phyloP scores from a whole-genome alignment of 2,113 vertebrate genomes.

The Corapipo altera region DNA sequence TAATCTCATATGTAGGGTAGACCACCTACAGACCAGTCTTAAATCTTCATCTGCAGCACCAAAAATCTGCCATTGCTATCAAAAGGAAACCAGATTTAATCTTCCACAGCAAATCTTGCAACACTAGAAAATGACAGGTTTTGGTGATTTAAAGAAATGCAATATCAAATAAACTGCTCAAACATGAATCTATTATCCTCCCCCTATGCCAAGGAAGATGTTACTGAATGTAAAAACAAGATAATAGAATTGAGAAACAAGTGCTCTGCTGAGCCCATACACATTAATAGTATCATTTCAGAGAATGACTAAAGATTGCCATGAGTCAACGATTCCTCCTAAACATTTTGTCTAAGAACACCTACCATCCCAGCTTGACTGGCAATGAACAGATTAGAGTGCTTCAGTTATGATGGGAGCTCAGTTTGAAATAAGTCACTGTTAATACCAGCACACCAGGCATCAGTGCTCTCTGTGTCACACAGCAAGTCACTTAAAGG shows the following conservation, averaged over 20 bases:
- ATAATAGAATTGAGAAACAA: constrained; percentile 47
- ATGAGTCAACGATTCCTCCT: constrained; percentile 52
- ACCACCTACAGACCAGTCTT: not conserved
- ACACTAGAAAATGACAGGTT: constrained; percentile 4
- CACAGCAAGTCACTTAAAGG: not conserved
- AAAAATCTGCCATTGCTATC: not conserved
- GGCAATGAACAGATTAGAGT: constrained; percentile 41
- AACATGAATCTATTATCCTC: constrained; percentile 34
- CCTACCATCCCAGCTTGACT: constrained; percentile 56
- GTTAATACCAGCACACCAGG: not conserved
- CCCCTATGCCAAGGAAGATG: not conserved
- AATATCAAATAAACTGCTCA: constrained; percentile 12
- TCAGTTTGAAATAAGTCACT: constrained; percentile 10
- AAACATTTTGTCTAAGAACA: constrained; percentile 63
- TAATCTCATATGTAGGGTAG: not conserved
- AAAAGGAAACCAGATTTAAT: constrained; percentile 8
- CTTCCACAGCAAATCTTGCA: not conserved
- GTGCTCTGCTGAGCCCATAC: constrained; percentile 2
- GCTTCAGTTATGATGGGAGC: constrained; percentile 3
- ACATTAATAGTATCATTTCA: constrained; percentile 36
- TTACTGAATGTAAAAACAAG: constrained; percentile 33
- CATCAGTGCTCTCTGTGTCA: not conserved
- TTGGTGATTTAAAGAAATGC: constrained; percentile 12
- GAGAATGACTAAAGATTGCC: constrained; percentile 56
- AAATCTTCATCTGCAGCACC: not conserved